Evolutionary conservation across 2,888 invertebrate genomes (phyloP), one percentile per base, ranked within the genome.

Genomic region (Ophion slaviceki): DNA sequence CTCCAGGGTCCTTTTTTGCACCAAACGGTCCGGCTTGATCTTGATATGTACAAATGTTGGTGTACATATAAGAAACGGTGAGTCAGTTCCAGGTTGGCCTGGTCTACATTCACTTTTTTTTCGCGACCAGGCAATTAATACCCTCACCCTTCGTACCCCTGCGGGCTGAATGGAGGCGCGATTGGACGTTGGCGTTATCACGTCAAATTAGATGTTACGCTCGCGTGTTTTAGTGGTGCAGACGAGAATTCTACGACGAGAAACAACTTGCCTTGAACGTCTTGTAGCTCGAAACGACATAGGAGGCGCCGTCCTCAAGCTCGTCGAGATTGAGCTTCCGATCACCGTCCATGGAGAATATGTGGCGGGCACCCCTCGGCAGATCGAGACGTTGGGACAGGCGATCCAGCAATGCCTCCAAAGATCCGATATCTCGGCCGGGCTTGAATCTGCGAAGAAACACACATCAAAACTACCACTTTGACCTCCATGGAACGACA

Each of bases 301-400:
- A 99, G 10, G 97, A 97, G 24, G 97, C 97, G n/a, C 98, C 98
- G 92, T 98, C 98, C 92, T 98, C 97, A 86, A 98, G 94, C 92
- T 98, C 98, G 91, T 97, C 98, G 89, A 98, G 95, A 92, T 96
- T 96, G 93, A 97, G 96, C 92, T 98, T 97, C 81, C 98, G 95
- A 89, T 97, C 97, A 0, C 99, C 99, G 87, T 98, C 98, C 96
- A 98, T 97, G 8, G 97, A 97, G 94, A 98, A 99, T 89, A 99
- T 96, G 94, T 98, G 97, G 78, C 98, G 95, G 5, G 99, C 98
- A 5, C 98, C 98, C 84, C 97, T 95, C 2, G 98, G 98, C 88
- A 98, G 95, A 92, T 98, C 97, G 95, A 98, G 96, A 89, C 98
- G 96, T 87, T 98, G 96, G 8, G 98, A 98, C 78, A 99, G 95